Evolutionary conservation across 2,113 vertebrate species (phyloP), one percentile per base, ranked within the genome.

Genomic region (Toxotes jaculatrix): DNA sequence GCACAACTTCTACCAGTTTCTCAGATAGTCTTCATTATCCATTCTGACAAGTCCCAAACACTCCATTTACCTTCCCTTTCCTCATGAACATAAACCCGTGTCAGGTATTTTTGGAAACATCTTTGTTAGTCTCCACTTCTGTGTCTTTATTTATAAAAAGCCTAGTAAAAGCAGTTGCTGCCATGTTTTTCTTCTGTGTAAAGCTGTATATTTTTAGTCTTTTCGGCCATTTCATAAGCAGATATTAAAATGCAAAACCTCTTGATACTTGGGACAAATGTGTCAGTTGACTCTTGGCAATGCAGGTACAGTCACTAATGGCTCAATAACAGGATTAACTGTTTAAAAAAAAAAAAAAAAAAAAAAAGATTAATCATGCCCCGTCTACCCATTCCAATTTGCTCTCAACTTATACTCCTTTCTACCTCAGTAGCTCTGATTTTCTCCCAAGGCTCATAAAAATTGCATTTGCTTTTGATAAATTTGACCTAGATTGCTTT

Each of bases 81-180:
- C 42, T 10, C n/a, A 4, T 53, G 51, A 77, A 74, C 23, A 34
- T 16, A 49, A 72, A 63, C 1, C 0, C 45, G 19, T 53, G 34
- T 59, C 7, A 0, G 45, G 14, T 78, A 65, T 74, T 69, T 80
- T 73, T 42, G 6, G 51, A 66, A 51, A 27, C 45, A 31, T 67
- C 70, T 51, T 60, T 83, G 27, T 71, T 65, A 6, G 56, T 70
- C 17, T 62, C 27, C 53, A 61, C 43, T 55, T 80, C 49, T 59
- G 77, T 47, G 62, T 65, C 69, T 74, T 53, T 3, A 27, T 68
- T 56, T 51, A 47, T 43, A 66, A 56, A 64, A 68, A 23, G 21
- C 12, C 2, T 42, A 27, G 12, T 10, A 38, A 47, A 74, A 68
- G 60, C 59, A 66, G 75, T 66, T 66, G 36, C 38, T 45, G 38